Conservation (phyloP, 1,140 invertebrate species). For the Mizuhopecten yessoensis region DNA sequence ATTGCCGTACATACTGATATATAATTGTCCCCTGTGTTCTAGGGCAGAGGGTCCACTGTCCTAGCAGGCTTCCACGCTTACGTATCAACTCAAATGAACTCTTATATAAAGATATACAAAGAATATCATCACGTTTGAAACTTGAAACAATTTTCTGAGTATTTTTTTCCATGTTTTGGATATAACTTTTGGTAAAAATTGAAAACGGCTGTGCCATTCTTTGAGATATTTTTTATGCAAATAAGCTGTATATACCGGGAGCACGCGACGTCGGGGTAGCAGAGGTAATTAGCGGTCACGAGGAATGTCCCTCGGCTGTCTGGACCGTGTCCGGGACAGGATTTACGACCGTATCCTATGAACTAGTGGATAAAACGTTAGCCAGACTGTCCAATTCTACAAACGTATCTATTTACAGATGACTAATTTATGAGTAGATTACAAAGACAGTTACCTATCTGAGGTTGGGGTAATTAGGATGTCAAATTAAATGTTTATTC, state of each 20-base stretch:
- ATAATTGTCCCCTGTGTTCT: background rate
- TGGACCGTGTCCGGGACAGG: constrained; percentile 16
- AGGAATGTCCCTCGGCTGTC: background rate
- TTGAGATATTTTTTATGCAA: too few relatives aligned
- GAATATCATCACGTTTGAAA: too few relatives aligned
- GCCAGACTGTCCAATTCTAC: background rate
- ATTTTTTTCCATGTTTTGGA: background rate
- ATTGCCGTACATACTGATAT: background rate
- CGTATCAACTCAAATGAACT: too few relatives aligned
- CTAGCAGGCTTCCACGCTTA: background rate
- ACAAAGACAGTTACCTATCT: background rate
- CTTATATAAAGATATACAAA: too few relatives aligned
- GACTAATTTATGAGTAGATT: background rate
- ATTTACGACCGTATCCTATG: constrained; percentile 2
- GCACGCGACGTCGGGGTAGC: background rate
- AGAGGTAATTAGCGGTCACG: background rate
- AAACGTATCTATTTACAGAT: background rate
- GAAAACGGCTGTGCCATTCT: background rate
- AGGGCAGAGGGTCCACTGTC: background rate
- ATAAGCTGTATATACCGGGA: background rate
- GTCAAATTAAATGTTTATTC: constrained; percentile 28
- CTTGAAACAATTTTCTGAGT: too few relatives aligned
- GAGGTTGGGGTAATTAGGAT: background rate
- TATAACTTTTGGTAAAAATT: background rate
- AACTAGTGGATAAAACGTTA: background rate